These are phyloP conservation scores for Zaprionus ornatus DNA, from an alignment of 1,140 invertebrate species.

Conservation along the genomic window DNA sequence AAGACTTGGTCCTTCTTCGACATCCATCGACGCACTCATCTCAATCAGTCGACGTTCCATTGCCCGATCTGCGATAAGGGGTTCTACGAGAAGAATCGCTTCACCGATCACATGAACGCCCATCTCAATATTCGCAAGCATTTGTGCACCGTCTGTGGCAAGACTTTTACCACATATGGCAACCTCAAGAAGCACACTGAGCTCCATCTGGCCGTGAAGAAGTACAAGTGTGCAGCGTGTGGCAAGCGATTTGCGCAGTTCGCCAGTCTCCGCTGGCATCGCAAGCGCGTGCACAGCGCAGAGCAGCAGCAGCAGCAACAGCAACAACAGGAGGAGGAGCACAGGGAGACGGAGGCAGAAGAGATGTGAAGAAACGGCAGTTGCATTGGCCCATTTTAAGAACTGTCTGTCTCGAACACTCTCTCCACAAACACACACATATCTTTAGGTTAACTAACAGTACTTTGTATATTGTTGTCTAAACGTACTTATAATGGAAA, in stretches of 20 bases:
- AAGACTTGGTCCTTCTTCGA: slow-evolving; percentile 82
- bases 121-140: slow-evolving; percentile 80
- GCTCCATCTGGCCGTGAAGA: slow-evolving; percentile 72
- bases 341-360: slow-evolving; percentile 16
- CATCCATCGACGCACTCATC: slow-evolving; percentile 73
- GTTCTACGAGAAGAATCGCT: slow-evolving; percentile 79
- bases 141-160: slow-evolving; percentile 75
- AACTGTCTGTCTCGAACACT: background rate
- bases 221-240: slow-evolving; percentile 73
- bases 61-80: slow-evolving; percentile 77
- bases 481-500: background rate
- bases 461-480: background rate
- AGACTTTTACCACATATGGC: slow-evolving; percentile 75
- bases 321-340: background rate
- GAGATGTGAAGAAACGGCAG: slow-evolving; percentile 17
- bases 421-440: background rate
- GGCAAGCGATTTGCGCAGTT: slow-evolving; percentile 75
- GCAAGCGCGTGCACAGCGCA: slow-evolving; percentile 48
- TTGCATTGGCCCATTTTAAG: background rate
- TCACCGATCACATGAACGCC: slow-evolving; percentile 78
- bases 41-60: slow-evolving; percentile 78
- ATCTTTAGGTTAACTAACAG: background rate
- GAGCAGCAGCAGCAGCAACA: slow-evolving; percentile 9
- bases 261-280: slow-evolving; percentile 76
- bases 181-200: slow-evolving; percentile 78